Evolutionary conservation across 2,888 invertebrate genomes (phyloP), one percentile per base, ranked within the genome.

Genomic region (Drosophila melanosoma): DNA sequence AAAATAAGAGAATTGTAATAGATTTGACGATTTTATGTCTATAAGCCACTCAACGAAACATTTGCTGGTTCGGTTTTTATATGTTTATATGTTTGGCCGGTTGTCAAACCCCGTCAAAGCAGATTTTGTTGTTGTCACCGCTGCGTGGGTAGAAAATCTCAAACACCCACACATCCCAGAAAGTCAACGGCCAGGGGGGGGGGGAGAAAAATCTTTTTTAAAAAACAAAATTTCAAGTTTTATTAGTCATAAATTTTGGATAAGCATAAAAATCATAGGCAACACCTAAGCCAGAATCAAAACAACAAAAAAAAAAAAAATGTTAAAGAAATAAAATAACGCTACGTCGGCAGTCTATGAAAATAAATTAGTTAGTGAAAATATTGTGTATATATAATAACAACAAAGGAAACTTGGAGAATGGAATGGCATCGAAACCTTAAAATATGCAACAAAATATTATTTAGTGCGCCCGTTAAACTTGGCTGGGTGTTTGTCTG

Each of bases 181-280:
- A 48, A 26, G 26, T 17, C 38, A 6, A 3, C 3, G 23, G 26
- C 32, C 33, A 32, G 3, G 54, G 20, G 48, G 26, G 48, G 20
- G 15, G 8, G 23, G 1, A 5, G 23, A 38, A 60, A 69, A 61
- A 69, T 69, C 66, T 69, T 57, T 62, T 59, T 0, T 7, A 1
- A 59, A 45, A 36, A 32, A 59, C 23, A 74, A 76, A 75, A 67
- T 68, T 78, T 80, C 90, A 78, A 89, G 80, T 87, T 87, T 87
- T 87, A 87, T 87, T 89, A 89, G 83, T 90, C 91, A 87, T 87
- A 87, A 87, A 87, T 90, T 90, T 78, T 73, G 80, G 62, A 62
- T 70, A 57, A 68, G 68, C 85, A 82, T 78, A 73, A 86, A 83
- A 83, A 72, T 69, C 77, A 75, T 74, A 64, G 69, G 58, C 66